Evolutionary conservation across 1,140 invertebrate genomes (phyloP).

Genomic region (Vanessa tameamea): DNA sequence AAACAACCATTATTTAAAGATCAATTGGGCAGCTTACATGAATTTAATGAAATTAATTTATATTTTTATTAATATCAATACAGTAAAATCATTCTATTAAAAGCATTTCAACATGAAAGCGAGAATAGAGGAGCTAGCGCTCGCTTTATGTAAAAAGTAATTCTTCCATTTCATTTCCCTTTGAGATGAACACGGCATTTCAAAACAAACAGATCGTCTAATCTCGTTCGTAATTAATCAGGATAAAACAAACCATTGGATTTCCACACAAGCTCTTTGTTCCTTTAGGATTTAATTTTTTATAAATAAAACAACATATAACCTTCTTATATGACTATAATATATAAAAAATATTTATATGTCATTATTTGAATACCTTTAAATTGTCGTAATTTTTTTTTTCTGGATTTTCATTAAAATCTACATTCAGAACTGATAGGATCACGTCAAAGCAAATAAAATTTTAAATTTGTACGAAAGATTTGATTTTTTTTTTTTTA

Average conservation of each 20-base stretch:
- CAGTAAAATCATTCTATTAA: neutral
- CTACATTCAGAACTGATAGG: too few species aligned
- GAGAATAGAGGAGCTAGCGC: neutral
- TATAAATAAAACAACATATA: neutral
- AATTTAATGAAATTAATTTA: neutral
- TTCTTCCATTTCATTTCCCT: constrained; percentile 25
- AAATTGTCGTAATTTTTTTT: too few species aligned
- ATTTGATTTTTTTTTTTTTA: too few species aligned
- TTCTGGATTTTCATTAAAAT: too few species aligned
- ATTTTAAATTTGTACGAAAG: too few species aligned
- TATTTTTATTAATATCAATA: neutral
- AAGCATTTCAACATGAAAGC: constrained; percentile 3
- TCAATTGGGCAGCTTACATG: too few species aligned
- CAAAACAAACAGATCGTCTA: constrained; percentile 21
- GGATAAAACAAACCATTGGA: constrained; percentile 10
- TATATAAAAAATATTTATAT: too few species aligned
- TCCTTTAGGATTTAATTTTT: neutral
- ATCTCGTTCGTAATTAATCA: constrained; percentile 27
- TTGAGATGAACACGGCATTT: constrained; percentile 23
- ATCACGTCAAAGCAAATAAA: too few species aligned
- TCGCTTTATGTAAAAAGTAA: constrained; percentile 3
- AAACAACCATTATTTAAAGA: too few species aligned
- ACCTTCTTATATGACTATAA: too few species aligned
- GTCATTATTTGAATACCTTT: too few species aligned
- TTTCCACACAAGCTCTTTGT: constrained; percentile 9